Evolutionary conservation across 1,140 invertebrate species (phyloP).

Genomic region (Whitmania pigra): DNA sequence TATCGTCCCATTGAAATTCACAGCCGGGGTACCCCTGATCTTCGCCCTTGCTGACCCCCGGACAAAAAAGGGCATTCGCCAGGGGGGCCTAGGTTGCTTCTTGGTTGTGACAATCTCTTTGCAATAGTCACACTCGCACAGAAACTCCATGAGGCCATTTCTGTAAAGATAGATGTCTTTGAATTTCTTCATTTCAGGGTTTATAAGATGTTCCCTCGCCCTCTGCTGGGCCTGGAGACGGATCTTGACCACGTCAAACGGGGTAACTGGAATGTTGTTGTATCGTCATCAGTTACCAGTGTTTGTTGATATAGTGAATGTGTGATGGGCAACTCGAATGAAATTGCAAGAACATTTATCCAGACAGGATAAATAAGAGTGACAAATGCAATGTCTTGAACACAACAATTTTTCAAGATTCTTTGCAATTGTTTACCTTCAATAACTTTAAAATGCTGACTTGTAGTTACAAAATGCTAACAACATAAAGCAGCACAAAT

Average conservation of each 20-base stretch:
- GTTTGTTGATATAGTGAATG: too few relatives aligned
- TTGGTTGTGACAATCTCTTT: background rate
- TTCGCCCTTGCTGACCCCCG: constrained; percentile 66
- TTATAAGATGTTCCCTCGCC: constrained; percentile 45
- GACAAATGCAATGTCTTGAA: too few relatives aligned
- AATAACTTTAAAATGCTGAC: too few relatives aligned
- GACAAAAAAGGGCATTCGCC: constrained; percentile 50
- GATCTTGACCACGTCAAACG: constrained; percentile 95
- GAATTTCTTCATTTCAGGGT: constrained; percentile 35
- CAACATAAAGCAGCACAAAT: too few relatives aligned
- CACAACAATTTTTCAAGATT: too few relatives aligned
- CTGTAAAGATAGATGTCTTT: constrained; percentile 91
- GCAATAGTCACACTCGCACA: constrained; percentile 64
- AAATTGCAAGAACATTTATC: too few relatives aligned
- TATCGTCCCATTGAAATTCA: background rate
- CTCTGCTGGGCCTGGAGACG: constrained; percentile 86
- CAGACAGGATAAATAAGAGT: too few relatives aligned
- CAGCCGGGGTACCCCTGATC: constrained; percentile 51
- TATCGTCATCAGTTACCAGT: too few relatives aligned
- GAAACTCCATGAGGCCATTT: constrained; percentile 97
- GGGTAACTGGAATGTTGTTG: constrained; percentile 65
- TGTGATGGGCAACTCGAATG: too few relatives aligned
- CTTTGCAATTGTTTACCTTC: too few relatives aligned
- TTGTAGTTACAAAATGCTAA: too few relatives aligned
- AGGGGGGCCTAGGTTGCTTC: background rate